Conservation (phyloP, 92 coral and sea anemone genomes). For the Phymanthus crucifer region DNA sequence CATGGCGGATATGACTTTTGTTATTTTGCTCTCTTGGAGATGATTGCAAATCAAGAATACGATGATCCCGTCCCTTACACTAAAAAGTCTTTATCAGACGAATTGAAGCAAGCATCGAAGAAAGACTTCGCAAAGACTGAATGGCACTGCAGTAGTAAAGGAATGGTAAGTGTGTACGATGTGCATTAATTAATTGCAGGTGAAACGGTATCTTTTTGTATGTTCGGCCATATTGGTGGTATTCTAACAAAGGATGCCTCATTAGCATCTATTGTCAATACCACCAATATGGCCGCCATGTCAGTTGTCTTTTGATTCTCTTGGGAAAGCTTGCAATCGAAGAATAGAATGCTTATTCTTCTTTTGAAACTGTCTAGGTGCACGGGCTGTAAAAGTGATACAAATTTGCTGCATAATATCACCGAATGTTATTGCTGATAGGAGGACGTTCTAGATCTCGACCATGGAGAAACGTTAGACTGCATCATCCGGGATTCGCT, state of each 20-base stretch:
- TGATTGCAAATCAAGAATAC: too few species aligned
- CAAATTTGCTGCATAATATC: slow-evolving; percentile 31
- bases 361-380: slow-evolving; percentile 36
- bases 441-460: slow-evolving; percentile 42
- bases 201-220: not conserved
- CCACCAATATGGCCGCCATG: too few species aligned
- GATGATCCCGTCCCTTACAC: too few species aligned
- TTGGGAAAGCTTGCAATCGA: not conserved
- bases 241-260: not conserved
- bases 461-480: not conserved
- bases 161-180: not conserved
- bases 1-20: too few species aligned
- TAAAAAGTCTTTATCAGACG: too few species aligned
- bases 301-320: too few species aligned
- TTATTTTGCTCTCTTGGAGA: too few species aligned
- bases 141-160: too few species aligned
- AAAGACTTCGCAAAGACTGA: too few species aligned
- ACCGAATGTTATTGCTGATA: slow-evolving; percentile 63
- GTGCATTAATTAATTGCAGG: too few species aligned
- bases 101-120: too few species aligned
- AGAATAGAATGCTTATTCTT: not conserved
- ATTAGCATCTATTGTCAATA: not conserved
- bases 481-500: slow-evolving; percentile 73
- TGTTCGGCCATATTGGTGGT: not conserved
- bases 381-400: slow-evolving; percentile 46